phyloP scores from a whole-genome alignment of 35 echinoderm and acorn worm species.

The Lytechinus variegatus region DNA sequence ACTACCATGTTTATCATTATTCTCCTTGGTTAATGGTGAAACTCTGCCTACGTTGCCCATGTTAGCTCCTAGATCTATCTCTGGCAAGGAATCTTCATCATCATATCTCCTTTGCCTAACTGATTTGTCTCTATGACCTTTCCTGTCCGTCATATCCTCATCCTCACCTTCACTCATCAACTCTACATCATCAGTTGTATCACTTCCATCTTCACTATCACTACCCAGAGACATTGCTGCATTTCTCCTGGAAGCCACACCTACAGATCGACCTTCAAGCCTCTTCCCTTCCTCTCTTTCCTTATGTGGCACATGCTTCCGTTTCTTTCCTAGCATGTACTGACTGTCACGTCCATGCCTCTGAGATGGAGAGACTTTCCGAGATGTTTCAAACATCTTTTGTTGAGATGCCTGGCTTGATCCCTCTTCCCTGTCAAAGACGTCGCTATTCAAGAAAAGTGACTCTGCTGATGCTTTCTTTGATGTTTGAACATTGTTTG shows the following conservation, averaged over 20 bases:
- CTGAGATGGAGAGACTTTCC: background rate
- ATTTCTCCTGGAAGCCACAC: slow-evolving; percentile 39
- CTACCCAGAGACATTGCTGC: slow-evolving; percentile 27
- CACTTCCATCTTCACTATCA: slow-evolving; percentile 22
- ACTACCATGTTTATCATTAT: background rate
- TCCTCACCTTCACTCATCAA: background rate
- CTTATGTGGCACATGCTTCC: background rate
- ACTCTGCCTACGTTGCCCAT: slow-evolving; percentile 16
- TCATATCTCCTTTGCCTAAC: background rate
- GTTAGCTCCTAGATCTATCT: background rate
- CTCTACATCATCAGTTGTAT: background rate
- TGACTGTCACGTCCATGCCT: background rate
- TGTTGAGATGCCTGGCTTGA: slow-evolving; percentile 55
- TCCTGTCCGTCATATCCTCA: background rate
- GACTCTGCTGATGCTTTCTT: background rate
- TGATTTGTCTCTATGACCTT: background rate
- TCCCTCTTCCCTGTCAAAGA: slow-evolving; percentile 82
- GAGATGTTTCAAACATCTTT: background rate
- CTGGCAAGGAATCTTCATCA: slow-evolving; percentile 59
- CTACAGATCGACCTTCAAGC: background rate
- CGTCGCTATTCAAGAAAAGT: slow-evolving; percentile 67
- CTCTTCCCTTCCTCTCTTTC: background rate
- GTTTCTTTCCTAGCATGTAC: background rate
- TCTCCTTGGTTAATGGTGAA: slow-evolving; percentile 17
- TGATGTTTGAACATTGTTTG: background rate